Base-by-base conservation (phyloP, 1,140 invertebrate genomes). In the Chrysomallon squamiferum region DNA sequence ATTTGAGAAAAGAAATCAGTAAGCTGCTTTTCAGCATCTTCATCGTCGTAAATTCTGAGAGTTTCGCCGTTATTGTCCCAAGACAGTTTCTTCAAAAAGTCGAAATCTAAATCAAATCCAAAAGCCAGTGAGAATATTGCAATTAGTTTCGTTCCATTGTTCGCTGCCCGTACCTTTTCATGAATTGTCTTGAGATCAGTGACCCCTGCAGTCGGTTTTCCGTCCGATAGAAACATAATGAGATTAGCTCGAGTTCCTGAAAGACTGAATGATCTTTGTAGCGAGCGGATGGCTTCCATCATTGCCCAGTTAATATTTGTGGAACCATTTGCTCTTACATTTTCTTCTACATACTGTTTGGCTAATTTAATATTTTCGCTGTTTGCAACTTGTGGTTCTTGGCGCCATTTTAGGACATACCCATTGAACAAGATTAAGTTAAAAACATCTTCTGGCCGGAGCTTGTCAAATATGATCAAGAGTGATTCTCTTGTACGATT, bases 161-260 rank as follows among this genome's bases (percentile, higher is more conserved):
- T 59, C n/a, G n/a, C n/a, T 2, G 59, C 62, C 13, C 63, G 54
- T 7, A 83, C 74, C 73, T 84, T 66, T 65, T 69, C 82, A 18
- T 89, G 81, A 57, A 92, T 91, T 62, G 85, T 80, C 0, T 84
- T 76, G 0, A 87, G 79, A 65, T 87, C 82, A 1, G 87, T 88
- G 69, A 88, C 87, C 20, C 90, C 91, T 2, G 89, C 87, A 4
- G 90, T 92, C 6, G 91, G 88, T 66, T 92, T 88, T 47, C 91
- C 91, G 78, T 92, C 91, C 1, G 91, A 92, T 52, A 92, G 79
- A 82, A 92, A 92, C 27, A 92, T 88, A 20, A 92, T 89, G 45
- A 91, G 88, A 0, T 90, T 88, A 22, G 71, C 62, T 11, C 43
- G 43, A n/a, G n/a, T n/a, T n/a, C n/a, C n/a, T n/a, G 11, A 52